Conservation (phyloP, 2,888 invertebrate species). For the Teleiodes luculella region DNA sequence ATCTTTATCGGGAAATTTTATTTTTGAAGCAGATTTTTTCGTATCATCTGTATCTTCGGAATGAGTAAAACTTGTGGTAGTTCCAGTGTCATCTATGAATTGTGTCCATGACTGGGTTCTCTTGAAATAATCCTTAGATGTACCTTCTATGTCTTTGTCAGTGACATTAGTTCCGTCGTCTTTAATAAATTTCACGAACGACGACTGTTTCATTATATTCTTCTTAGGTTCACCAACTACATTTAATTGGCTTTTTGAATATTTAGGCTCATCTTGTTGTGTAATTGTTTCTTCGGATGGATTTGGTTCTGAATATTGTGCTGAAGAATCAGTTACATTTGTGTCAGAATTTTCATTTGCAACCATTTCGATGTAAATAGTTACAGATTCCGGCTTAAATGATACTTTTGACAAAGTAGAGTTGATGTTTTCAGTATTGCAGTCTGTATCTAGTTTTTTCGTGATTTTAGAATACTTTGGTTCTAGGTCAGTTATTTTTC, state of each 20-base stretch:
- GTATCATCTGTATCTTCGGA: background rate
- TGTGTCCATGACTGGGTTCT: too few relatives aligned
- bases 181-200: background rate
- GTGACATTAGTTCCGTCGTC: background rate
- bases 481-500: too few relatives aligned
- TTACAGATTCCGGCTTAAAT: background rate
- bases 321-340: background rate
- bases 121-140: background rate
- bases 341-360: background rate
- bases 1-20: background rate
- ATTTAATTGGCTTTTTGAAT: background rate
- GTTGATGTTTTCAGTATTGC: too few relatives aligned
- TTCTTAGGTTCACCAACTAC: background rate
- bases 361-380: background rate
- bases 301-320: background rate
- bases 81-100: background rate
- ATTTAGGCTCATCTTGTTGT: background rate
- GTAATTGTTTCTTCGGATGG: background rate
- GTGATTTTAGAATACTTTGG: background rate
- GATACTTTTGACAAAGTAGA: background rate
- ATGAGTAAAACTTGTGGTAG: background rate
- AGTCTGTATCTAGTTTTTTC: background rate
- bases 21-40: background rate
- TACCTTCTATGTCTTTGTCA: background rate
- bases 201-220: background rate